Conservation (phyloP, 2,888 invertebrate genomes). For the Amiota mariae region DNA sequence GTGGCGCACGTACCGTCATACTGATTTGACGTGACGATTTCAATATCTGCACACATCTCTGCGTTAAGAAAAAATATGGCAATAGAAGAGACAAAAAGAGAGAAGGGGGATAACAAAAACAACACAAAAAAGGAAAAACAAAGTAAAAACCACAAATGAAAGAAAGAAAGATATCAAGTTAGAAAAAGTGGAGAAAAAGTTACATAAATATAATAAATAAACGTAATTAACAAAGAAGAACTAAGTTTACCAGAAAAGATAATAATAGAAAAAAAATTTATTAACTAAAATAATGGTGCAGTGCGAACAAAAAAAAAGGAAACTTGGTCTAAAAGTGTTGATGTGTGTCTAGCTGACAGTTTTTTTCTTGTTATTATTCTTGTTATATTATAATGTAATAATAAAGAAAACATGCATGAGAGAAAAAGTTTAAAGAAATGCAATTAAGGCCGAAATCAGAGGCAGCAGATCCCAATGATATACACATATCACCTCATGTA, state of each 20-base stretch:
- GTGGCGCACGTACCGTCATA: conserved; percentile 90
- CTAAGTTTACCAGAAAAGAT: conserved; percentile 3
- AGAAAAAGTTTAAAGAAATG: too few relatives aligned
- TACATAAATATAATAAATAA: conserved; percentile 31
- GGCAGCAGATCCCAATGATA: too few relatives aligned
- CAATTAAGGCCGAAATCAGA: too few relatives aligned
- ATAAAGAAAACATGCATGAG: too few relatives aligned
- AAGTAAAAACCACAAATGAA: conserved; percentile 41
- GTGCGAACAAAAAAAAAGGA: too few relatives aligned
- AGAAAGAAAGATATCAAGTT: conserved; percentile 28
- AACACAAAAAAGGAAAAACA: conserved; percentile 54
- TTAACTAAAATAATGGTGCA: too few relatives aligned
- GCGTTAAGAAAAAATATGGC: conserved; percentile 74
- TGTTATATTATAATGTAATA: too few relatives aligned
- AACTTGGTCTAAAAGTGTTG: too few relatives aligned
- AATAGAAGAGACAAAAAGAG: conserved; percentile 74
- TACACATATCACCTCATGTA: too few relatives aligned
- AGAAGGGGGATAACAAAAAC: conserved; percentile 64
- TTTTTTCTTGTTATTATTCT: too few relatives aligned
- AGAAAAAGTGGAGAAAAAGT: conserved; percentile 14
- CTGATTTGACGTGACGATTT: conserved; percentile 90
- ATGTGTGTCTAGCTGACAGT: too few relatives aligned
- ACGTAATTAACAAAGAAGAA: conserved; percentile 38
- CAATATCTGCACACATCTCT: conserved; percentile 83
- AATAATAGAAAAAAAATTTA: too few relatives aligned